A percentile compares a stretch with the other conserved stretches of the same genome.
These are phyloP conservation scores for Troglohyphantes excavatus DNA, from an alignment of 2,888 invertebrate genomes.

Conservation along the genomic window DNA sequence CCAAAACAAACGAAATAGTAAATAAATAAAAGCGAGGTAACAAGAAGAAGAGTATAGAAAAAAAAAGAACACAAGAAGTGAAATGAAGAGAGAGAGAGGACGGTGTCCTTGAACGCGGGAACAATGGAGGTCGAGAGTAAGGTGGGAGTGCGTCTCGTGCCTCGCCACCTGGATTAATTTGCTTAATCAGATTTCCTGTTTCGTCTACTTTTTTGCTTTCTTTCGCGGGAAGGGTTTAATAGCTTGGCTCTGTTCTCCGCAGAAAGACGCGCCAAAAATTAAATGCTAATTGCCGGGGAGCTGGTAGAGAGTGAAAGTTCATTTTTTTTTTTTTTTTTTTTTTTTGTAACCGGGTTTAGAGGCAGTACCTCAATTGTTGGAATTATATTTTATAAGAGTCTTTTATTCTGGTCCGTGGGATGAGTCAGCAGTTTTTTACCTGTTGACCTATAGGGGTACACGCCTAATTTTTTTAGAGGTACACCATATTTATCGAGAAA, in stretches of 20 bases:
- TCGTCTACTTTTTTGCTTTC: neutral
- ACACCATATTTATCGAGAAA: too few relatives aligned
- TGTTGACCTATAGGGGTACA: too few relatives aligned
- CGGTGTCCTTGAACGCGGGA: slow-evolving; percentile 28
- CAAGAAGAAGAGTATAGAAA: neutral
- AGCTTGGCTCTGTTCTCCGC: neutral
- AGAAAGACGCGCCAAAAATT: neutral
- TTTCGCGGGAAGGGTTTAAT: slow-evolving; percentile 12
- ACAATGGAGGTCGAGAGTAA: slow-evolving; percentile 33
- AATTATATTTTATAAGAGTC: too few relatives aligned
- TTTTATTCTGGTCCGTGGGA: too few relatives aligned
- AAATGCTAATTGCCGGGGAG: neutral
- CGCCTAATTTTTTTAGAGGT: too few relatives aligned
- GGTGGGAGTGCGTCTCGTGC: slow-evolving; percentile 10
- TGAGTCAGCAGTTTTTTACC: too few relatives aligned
- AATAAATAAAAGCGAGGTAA: neutral
- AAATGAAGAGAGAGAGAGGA: slow-evolving; percentile 28
- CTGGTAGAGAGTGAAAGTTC: neutral
- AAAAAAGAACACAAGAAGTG: slow-evolving; percentile 16
- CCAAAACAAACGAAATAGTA: neutral
- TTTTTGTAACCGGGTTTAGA: too few relatives aligned
- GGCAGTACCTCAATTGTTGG: too few relatives aligned
- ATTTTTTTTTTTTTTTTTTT: too few relatives aligned
- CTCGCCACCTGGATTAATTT: slow-evolving; percentile 40
- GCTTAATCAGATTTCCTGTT: slow-evolving; percentile 33